phyloP scores from a whole-genome alignment of 92 coral and sea anemone species.

The Montipora capitata region DNA sequence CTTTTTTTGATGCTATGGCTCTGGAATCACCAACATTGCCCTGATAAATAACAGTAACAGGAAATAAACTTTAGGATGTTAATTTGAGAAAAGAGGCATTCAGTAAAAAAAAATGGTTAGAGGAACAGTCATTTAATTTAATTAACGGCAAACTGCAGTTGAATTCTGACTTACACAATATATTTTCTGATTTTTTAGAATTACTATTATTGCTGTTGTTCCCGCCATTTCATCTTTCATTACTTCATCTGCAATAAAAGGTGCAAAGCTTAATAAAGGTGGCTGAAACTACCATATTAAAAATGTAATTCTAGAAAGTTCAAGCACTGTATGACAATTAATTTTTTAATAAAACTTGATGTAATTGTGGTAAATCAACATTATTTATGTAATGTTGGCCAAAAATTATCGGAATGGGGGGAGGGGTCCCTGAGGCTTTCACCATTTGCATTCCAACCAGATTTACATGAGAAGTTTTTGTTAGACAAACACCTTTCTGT shows the following conservation, averaged over 20 bases:
- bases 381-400: too few relatives aligned
- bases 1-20: conserved; percentile 88
- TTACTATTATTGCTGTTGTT: conserved; percentile 92
- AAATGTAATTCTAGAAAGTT: not conserved
- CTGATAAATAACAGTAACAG: conserved; percentile 43
- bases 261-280: too few relatives aligned
- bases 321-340: not conserved
- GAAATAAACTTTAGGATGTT: not conserved
- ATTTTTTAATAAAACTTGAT: not conserved
- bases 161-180: conserved; percentile 87
- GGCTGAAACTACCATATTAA: not conserved
- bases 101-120: too few relatives aligned
- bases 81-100: too few relatives aligned
- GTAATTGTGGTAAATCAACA: too few relatives aligned
- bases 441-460: too few relatives aligned
- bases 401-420: too few relatives aligned
- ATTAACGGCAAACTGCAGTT: not conserved
- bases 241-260: conserved; percentile 82
- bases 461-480: too few relatives aligned
- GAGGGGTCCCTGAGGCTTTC: too few relatives aligned
- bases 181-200: conserved; percentile 93
- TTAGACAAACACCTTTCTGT: too few relatives aligned
- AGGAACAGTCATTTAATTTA: too few relatives aligned
- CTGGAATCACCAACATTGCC: conserved; percentile 99
- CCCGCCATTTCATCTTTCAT: conserved; percentile 99